Evolutionary conservation across 2,888 invertebrate genomes (phyloP).

Genomic region (Thecophora atra): DNA sequence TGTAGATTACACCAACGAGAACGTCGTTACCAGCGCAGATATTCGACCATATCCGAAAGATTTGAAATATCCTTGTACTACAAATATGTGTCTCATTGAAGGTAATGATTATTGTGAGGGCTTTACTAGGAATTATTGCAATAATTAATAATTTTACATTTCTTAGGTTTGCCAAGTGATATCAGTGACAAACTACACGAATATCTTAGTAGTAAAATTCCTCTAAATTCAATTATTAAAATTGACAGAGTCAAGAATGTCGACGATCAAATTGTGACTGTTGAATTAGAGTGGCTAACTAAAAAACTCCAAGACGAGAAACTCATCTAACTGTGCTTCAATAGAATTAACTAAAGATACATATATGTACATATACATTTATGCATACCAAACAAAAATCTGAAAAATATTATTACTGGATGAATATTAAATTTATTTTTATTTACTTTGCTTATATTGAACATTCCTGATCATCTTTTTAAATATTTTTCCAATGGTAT

Average conservation of each 20-base stretch:
- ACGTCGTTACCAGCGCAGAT: conserved; percentile 39
- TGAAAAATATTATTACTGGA: no score
- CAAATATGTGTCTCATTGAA: conserved; percentile 48
- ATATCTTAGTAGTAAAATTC: conserved; percentile 37
- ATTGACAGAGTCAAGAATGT: conserved; percentile 40
- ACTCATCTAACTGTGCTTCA: conserved; percentile 25
- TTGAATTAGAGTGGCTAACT: conserved; percentile 39
- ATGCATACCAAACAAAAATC: no score
- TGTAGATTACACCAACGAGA: conserved; percentile 51
- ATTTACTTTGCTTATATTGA: no score
- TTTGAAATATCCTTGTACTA: conserved; percentile 45
- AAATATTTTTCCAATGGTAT: no score
- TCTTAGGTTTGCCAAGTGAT: conserved; percentile 40
- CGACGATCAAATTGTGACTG: conserved; percentile 22
- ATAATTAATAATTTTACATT: neutral
- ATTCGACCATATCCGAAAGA: conserved; percentile 51
- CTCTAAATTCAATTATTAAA: conserved; percentile 26
- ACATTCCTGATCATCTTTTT: no score
- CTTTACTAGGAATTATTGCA: neutral
- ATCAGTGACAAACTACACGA: conserved; percentile 34
- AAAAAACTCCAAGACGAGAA: conserved; percentile 33
- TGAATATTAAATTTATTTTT: no score
- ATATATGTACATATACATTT: no score
- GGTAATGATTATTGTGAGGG: conserved; percentile 39
- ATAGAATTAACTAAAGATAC: no score